phyloP scores from a whole-genome alignment of 2,113 vertebrate genomes.

The Picathartes gymnocephalus region DNA sequence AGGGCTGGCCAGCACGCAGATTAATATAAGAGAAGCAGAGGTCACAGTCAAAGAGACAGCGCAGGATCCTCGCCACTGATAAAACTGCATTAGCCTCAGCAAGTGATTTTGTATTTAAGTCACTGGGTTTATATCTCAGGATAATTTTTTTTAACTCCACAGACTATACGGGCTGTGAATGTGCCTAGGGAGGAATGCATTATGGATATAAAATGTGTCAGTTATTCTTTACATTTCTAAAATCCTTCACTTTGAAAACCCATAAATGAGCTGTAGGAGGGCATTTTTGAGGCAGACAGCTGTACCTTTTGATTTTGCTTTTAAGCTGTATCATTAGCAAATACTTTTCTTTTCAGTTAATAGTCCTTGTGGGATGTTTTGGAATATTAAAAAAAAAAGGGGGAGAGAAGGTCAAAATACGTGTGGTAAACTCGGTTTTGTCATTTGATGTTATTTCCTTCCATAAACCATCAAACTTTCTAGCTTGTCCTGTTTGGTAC shows the following conservation, averaged over 20 bases:
- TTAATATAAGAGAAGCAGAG: constrained; percentile 16
- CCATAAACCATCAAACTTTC: not conserved
- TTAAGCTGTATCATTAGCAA: constrained; percentile 47
- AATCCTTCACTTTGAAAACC: constrained; percentile 47
- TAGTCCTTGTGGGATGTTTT: not conserved
- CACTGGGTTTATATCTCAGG: not conserved
- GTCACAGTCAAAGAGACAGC: not conserved
- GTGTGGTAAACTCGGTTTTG: not conserved
- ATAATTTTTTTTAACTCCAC: not conserved
- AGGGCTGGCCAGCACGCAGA: not conserved
- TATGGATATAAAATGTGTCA: constrained; percentile 49
- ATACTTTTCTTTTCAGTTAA: constrained; percentile 45
- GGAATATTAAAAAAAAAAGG: not conserved
- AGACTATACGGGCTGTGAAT: constrained; percentile 3
- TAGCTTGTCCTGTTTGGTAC: not conserved
- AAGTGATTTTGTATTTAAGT: not conserved
- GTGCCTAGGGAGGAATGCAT: constrained; percentile 32
- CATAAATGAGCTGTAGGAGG: constrained; percentile 28
- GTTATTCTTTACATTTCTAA: constrained; percentile 55
- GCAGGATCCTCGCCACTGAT: not conserved
- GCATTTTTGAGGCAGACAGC: constrained; percentile 3
- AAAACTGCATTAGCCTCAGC: not conserved
- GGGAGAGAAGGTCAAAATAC: not conserved
- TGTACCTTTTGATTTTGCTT: constrained; percentile 37
- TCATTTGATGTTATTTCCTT: not conserved